phyloP scores from a whole-genome alignment of 2,888 invertebrate genomes.

The Tetropium fuscum region DNA sequence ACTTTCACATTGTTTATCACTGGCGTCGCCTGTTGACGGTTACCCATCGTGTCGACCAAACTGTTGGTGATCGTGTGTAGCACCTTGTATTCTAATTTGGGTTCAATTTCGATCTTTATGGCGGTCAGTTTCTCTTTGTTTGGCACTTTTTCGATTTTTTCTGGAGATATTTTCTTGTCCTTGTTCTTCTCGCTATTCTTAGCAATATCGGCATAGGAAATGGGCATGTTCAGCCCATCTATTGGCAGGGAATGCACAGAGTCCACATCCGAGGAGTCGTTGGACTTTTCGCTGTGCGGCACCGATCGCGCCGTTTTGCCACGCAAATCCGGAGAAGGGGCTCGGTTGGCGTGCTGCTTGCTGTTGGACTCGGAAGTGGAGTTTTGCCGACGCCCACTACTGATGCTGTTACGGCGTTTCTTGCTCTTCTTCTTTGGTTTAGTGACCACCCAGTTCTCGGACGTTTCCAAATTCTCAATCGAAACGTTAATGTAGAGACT shows the following conservation, averaged over 20 bases:
- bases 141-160: conserved; percentile 46
- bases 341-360: conserved; percentile 42
- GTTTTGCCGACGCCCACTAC: conserved; percentile 55
- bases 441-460: conserved; percentile 86
- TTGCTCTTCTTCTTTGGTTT: conserved; percentile 86
- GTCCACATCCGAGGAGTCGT: conserved; percentile 85
- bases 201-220: conserved; percentile 87
- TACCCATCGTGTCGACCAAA: conserved; percentile 17
- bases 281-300: conserved; percentile 86
- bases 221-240: conserved; percentile 59
- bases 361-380: conserved; percentile 27
- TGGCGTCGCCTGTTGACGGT: conserved; percentile 10
- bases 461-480: conserved; percentile 67
- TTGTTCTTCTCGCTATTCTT: conserved; percentile 65
- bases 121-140: conserved; percentile 44
- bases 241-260: conserved; percentile 88
- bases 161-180: conserved; percentile 52
- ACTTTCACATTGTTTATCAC: conserved; percentile 21
- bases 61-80: conserved; percentile 14
- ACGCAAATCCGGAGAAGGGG: conserved; percentile 57
- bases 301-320: conserved; percentile 82
- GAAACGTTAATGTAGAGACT: conserved; percentile 60
- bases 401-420: conserved; percentile 71
- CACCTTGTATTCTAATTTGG: conserved; percentile 21
- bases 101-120: conserved; percentile 25